A percentile compares a stretch with the other conserved stretches of the same genome.
These are phyloP conservation scores for Rhorus exstirpatorius DNA, from an alignment of 2,888 invertebrate genomes.

Conservation along the genomic window DNA sequence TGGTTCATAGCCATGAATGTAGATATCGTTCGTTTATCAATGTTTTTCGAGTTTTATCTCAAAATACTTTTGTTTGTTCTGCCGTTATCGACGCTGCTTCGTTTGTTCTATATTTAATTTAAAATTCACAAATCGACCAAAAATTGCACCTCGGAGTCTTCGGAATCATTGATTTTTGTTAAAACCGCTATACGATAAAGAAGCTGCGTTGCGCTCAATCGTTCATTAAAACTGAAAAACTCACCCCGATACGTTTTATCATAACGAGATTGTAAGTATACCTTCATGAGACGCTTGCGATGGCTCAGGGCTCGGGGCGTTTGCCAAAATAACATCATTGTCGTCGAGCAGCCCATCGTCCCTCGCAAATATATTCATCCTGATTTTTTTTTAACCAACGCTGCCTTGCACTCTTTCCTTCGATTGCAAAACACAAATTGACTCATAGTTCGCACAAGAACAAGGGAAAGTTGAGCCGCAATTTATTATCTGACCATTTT, in stretches of 20 bases:
- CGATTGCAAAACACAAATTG: background rate
- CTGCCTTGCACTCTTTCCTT: background rate
- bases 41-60: background rate
- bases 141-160: background rate
- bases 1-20: too few species aligned
- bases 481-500: slow-evolving; percentile 25
- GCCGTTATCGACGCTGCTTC: background rate
- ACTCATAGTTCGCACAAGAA: background rate
- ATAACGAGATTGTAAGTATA: slow-evolving; percentile 15
- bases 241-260: background rate
- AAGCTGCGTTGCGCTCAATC: background rate
- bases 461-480: background rate
- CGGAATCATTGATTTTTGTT: background rate
- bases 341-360: slow-evolving; percentile 32
- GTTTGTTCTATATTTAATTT: background rate
- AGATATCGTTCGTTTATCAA: background rate
- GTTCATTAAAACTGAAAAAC: background rate
- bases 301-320: slow-evolving; percentile 39
- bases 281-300: slow-evolving; percentile 40
- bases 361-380: slow-evolving; percentile 62
- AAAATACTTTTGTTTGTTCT: background rate
- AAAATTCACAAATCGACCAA: background rate
- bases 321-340: slow-evolving; percentile 54
- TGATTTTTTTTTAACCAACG: slow-evolving; percentile 2
- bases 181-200: background rate